Base-by-base conservation (phyloP, 2,888 invertebrate genomes). In the Aleiodes testaceus region DNA sequence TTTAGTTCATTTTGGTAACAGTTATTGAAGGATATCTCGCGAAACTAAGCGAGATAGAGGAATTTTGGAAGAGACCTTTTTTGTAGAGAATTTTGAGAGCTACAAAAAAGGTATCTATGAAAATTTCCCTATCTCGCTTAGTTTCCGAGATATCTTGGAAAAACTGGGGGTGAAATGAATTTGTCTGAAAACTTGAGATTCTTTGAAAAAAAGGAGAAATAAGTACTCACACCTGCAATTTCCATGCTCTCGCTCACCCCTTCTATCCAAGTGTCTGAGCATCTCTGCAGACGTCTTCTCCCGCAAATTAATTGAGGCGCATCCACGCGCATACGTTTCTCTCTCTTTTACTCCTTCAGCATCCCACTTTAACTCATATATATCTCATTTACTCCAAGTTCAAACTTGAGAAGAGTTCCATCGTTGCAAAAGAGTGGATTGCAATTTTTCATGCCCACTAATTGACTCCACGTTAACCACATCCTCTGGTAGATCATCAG, bases 231-330 rank as follows among this genome's bases (percentile, higher is more conserved):
- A 68, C 61, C 61, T 68, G 47, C 47, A 47, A 47, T 67, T 67
- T 68, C 36, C 68, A 61, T 59, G 47, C 67, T 67, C 59, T 69
- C 52, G 42, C 64, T 70, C 69, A 66, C 70, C 67, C 72, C 59
- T 49, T 70, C 49, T 69, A 45, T 52, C 65, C 69, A 69, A 64
- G 65, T 69, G 67, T 66, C 66, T 49, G 64, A 36, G 36, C 53
- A 70, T 66, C 65, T 30, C 69, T 47, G 49, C 69, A 70, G 69
- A 66, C 76, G 76, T 75, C 72, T 75, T 76, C 72, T 74, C 75
- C 73, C 75, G 77, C 78, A 79, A 75, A 80, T 82, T 82, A 82
- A 82, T 82, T 82, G 81, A 82, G 78, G 80, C 79, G 79, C 79
- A 79, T 80, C 79, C 78, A 74, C 77, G 77, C 78, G 75, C 73